Base-by-base conservation (phyloP, 2,888 invertebrate genomes). In the Loripinus fragilis region DNA sequence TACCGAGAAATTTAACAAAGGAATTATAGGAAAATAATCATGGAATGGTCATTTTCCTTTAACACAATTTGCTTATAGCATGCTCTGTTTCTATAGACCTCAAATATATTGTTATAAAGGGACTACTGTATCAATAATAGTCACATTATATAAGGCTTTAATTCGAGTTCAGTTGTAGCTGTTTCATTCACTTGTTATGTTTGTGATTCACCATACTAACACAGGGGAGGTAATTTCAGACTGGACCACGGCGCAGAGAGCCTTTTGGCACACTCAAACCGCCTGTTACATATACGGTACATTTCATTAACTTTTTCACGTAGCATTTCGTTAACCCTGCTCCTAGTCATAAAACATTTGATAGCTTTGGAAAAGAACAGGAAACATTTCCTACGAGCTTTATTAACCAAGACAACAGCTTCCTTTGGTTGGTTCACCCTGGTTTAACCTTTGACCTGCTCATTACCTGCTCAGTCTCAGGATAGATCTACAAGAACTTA, bases 301-400 rank as follows among this genome's bases (percentile, higher is more conserved):
- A 60, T 33, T 28, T 33, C 17, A 8, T 38, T 38, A 8, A 8
- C 12, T 60, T 60, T 60, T 28, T 60, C 60, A 60, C 60, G 60
- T 60, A 60, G 60, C 20, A 33, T 30, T 33, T 60, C 15, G 30
- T 33, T 60, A 60, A 60, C 60, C 60, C 33, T 12, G 17, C 33
- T 33, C 60, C 60, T 60, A 20, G 33, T 33, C 60, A 60, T 60
- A 60, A 60, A 60, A 60, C 60, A 60, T 60, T 60, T 60, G 60
- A 60, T 60, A 33, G 25, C 28, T 60, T 60, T 33, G 17, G 55
- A 55, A 25, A 55, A 15, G 25, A 55, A 28, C n/a, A n/a, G n/a
- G n/a, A 25, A 15, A 12, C 25, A 60, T 60, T 52, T 52, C 23
- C 52, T 10, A 17, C 52, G 2, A 23, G 25, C 28, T 52, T 20